Conservation (phyloP, 2,797 vertebrate species). For the Coendou prehensilis region DNA sequence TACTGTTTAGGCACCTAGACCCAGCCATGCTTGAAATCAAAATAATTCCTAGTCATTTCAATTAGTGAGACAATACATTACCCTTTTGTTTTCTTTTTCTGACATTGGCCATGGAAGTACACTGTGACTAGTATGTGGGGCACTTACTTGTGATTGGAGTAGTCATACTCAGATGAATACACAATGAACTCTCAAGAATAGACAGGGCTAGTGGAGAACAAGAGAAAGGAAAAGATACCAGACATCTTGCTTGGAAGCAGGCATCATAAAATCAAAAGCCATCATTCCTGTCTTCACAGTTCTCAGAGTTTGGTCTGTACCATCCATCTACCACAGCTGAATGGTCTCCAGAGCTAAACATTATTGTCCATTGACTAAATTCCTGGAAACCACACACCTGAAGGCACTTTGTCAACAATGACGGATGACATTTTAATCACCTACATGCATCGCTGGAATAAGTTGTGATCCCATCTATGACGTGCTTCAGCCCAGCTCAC, state of each 20-base stretch:
- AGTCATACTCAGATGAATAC: not conserved
- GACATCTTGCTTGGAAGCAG: not conserved
- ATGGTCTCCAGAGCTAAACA: not conserved
- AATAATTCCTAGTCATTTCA: not conserved
- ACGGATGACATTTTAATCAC: slow-evolving; percentile 23
- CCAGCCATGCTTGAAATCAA: not conserved
- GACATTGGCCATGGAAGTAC: not conserved
- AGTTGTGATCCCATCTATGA: not conserved
- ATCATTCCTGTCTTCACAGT: not conserved
- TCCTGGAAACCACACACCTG: not conserved
- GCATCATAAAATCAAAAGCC: not conserved
- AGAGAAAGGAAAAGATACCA: not conserved
- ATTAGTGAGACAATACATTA: not conserved
- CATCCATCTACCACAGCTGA: not conserved
- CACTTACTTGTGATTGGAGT: not conserved
- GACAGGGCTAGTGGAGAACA: not conserved
- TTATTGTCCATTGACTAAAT: not conserved
- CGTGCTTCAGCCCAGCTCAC: not conserved
- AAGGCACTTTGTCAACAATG: not conserved
- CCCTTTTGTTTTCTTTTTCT: not conserved
- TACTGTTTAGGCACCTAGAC: not conserved
- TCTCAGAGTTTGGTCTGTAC: not conserved
- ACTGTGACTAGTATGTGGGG: not conserved
- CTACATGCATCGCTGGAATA: not conserved
- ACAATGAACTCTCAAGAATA: not conserved